Base-by-base conservation (phyloP, 2,797 vertebrate genomes). In the Enoplosus armatus region DNA sequence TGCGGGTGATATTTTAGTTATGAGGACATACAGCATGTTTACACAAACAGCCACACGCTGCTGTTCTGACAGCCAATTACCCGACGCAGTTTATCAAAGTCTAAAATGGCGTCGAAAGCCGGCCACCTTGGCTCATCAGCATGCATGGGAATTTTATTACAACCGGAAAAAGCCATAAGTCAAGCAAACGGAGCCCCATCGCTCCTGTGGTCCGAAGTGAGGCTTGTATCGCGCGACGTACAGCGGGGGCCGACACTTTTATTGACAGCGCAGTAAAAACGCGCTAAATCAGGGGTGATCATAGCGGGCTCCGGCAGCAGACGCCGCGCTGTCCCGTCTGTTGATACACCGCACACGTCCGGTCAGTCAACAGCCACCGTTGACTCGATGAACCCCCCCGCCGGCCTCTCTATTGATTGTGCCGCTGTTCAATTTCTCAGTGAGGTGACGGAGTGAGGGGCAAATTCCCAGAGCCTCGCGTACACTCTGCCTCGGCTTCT, bases 241-340 rank as follows among this genome's bases (percentile, higher is more conserved):
- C 53, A 8, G 55, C 29, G 8, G 5, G 5, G 29, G 59, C 50
- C 35, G 27, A 53, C 70, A 55, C 67, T 45, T 80, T 87, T 73
- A 85, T 68, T 1, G 67, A 47, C 53, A n/a, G 67, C 48, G 2
- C 18, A 5, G 65, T 75, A 39, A 85, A 84, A 71, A 7, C 2
- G 77, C 63, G 59, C 65, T 83, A 85, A 88, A 85, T 87, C 79
- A 48, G 56, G 33, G 53, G 69, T 64, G 79, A 82, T 82, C 72
- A 48, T 5, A 48, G 75, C 1, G 27, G 43, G 64, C 67, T 56
- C 22, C 47, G 0, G 62, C 47, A 4, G 70, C 71, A 4, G n/a
- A n/a, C n/a, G 37, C 48, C 3, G 77, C 6, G 26, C 41, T 6
- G 35, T 74, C 39, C 15, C 1, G 37, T 50, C 16, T 66, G 74